A percentile compares a stretch with the other conserved stretches of the same genome.
phyloP scores from a whole-genome alignment of 2,113 vertebrate genomes.

The Brienomyrus longianalis region DNA sequence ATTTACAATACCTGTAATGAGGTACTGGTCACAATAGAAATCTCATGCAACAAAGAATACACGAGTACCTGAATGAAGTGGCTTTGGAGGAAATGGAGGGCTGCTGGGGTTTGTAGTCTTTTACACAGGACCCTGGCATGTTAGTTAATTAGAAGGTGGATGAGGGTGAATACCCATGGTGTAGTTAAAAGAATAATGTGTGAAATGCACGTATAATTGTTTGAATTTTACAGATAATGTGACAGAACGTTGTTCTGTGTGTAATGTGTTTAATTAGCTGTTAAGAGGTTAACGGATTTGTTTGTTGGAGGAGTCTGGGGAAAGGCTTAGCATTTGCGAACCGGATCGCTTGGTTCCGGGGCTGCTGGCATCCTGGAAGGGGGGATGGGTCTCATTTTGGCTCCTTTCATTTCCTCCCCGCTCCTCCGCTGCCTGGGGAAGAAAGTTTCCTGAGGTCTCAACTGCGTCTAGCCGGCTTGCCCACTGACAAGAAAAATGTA shows the following conservation, averaged over 20 bases:
- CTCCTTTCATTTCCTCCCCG: background rate
- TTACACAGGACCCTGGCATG: background rate
- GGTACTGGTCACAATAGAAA: background rate
- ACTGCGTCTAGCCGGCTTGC: background rate
- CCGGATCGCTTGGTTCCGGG: background rate
- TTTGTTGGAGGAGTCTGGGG: slow-evolving; percentile 1
- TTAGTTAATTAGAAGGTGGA: background rate
- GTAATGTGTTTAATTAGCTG: slow-evolving; percentile 7
- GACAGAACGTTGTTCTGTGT: background rate
- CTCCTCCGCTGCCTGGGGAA: background rate
- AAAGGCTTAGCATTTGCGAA: background rate
- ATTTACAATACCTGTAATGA: background rate
- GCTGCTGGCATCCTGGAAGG: background rate
- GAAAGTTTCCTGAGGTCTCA: background rate
- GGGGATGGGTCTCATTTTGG: background rate
- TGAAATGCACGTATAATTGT: background rate
- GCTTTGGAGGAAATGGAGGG: background rate
- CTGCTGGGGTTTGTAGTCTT: background rate
- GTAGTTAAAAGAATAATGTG: slow-evolving; percentile 3
- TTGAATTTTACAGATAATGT: slow-evolving; percentile 4
- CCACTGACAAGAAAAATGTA: background rate
- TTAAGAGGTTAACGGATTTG: background rate
- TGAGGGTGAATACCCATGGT: background rate
- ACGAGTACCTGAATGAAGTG: background rate
- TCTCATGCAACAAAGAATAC: background rate